These are phyloP conservation scores for Pogonognathellus flavescens DNA, from an alignment of 1,140 invertebrate species.

Conservation along the genomic window DNA sequence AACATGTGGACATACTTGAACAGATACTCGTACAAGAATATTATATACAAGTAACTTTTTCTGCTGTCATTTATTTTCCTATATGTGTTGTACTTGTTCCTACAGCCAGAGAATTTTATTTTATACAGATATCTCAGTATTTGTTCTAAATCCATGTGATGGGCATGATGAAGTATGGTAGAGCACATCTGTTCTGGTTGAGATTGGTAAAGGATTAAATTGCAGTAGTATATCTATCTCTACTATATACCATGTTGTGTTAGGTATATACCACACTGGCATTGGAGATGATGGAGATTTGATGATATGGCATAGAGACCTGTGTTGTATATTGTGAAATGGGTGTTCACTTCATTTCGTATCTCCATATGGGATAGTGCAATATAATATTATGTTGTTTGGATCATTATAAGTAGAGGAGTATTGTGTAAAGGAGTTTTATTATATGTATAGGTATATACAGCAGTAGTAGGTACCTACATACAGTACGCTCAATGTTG, in stretches of 20 bases:
- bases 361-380: no score
- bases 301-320: background rate
- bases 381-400: background rate
- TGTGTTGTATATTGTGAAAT: background rate
- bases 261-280: background rate
- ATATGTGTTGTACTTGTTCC: background rate
- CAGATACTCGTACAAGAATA: no score
- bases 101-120: no score
- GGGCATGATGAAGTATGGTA: background rate
- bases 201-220: slow-evolving; percentile 41
- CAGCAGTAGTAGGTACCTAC: background rate
- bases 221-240: background rate
- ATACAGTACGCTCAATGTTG: background rate
- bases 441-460: background rate
- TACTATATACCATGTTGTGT: no score
- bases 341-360: no score
- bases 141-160: background rate
- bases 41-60: background rate
- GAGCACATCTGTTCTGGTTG: slow-evolving; percentile 14
- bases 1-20: background rate
- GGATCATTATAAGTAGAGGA: background rate
- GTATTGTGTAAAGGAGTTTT: background rate
- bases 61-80: background rate
- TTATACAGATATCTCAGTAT: background rate
- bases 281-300: slow-evolving; percentile 19